Conservation (phyloP, 1,140 invertebrate species). For the Euura lappo region DNA sequence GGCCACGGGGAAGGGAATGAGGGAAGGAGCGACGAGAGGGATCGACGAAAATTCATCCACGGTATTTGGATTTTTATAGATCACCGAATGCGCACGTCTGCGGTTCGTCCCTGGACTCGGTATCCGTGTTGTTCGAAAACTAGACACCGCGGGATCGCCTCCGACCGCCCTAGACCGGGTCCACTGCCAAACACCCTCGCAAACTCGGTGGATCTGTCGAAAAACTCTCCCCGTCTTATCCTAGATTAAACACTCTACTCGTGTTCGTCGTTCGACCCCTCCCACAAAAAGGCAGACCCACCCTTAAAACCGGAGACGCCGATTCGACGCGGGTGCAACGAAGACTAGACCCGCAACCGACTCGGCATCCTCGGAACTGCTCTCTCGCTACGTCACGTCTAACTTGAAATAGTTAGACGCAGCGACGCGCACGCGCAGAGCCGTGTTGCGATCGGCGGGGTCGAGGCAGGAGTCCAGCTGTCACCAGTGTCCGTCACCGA, state of each 20-base stretch:
- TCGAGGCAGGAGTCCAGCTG: too few species aligned
- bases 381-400: too few species aligned
- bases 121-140: too few species aligned
- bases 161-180: neutral
- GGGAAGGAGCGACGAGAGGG: conserved; percentile 29
- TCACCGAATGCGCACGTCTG: neutral
- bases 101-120: too few species aligned
- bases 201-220: neutral
- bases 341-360: too few species aligned
- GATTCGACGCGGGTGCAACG: conserved; percentile 12
- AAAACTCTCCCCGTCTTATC: neutral
- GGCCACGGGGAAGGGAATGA: conserved; percentile 31
- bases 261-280: conserved; percentile 27
- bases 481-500: neutral
- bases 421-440: too few species aligned
- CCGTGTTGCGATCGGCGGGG: too few species aligned
- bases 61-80: conserved; percentile 9
- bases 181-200: neutral
- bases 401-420: too few species aligned
- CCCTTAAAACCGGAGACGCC: conserved; percentile 33
- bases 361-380: too few species aligned
- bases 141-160: neutral
- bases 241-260: neutral
- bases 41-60: conserved; percentile 32
- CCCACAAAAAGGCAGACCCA: conserved; percentile 40